Evolutionary conservation across 2,797 vertebrate species (phyloP), one percentile per base, ranked within the genome.

Genomic region (Gephyroberyx darwinii): DNA sequence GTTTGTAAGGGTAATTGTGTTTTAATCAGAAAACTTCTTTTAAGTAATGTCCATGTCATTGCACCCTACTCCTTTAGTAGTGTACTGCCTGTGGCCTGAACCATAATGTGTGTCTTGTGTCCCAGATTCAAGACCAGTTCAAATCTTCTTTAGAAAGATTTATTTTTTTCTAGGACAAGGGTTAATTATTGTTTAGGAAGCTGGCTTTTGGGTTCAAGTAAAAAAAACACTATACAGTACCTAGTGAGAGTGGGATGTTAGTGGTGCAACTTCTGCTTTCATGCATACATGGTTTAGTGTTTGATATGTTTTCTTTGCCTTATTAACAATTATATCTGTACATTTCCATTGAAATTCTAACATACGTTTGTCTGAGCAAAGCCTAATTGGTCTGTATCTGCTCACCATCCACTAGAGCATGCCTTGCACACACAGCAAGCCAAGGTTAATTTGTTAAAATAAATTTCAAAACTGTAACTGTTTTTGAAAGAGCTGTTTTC

Each of bases 401-500:
- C 33, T 81, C 51, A 22, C 61, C 56, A 60, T 59, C 59, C 31
- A 6, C 31, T 26, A 8, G 64, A 76, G 72, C 72, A 81, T 82
- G 78, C 72, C 35, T 61, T 56, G 51, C 26, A 16, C 60, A 52
- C 60, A 62, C 10, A 31, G 43, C 5, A 37, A 47, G 45, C 12
- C 43, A 48, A 20, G 52, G 50, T 14, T 66, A 84, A 87, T 86
- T 65, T 52, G 10, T 52, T 65, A 26, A 60, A 60, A 41, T 79
- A 86, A 84, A 77, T 66, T 22, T 5, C 5, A 50, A 74, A 2
- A 39, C 30, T 43, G 35, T 50, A 20, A 72, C 78, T n/a, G 14
- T 0, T 50, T 20, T 45, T 30, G 33, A 26, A 16, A 33, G 0
- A 39, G 10, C 39, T 41, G 8, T 3, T 41, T 41, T 69, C 33